Base-by-base conservation (phyloP, 2,888 invertebrate species). In the Pedicia rivosa region DNA sequence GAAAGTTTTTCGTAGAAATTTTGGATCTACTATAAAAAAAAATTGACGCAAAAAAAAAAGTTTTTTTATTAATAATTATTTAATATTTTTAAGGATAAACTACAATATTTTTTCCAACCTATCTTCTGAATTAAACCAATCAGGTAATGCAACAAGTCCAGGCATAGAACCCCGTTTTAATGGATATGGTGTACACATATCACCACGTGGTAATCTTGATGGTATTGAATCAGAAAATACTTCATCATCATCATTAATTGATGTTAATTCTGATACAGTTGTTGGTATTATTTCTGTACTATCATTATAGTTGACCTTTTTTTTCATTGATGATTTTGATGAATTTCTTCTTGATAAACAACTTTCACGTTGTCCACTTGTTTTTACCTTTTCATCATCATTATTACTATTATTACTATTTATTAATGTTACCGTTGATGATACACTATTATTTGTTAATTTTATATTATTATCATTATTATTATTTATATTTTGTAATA, bases 221-320 rank as follows among this genome's bases (percentile, higher is more conserved):
- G 63, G 62, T 42, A 63, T 49, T 8, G 64, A 63, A 47, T 65
- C 65, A 35, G 62, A 59, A 54, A 76, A 75, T 10, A 75, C 76
- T 44, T 76, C 75, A 50, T 76, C 75, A 47, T 74, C 74, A 42
- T 63, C 63, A n/a, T n/a, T 13, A 48, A 31, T 42, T 37, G 48
- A 42, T 31, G 48, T 47, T 38, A 50, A 43, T 12, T 54, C 53
- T 10, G 8, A 10, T 24, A 24, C 4, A 25, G 57, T 52, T 36
- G 57, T 50, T 42, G 56, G 56, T 43, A 59, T 61, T 37, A 57
- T 56, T 49, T 59, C 59, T 5, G 55, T 53, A 36, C 52, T 53
- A 35, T 52, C 56, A 45, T 53, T 60, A 19, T 57, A 61, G 47
- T 59, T 59, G 36, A 59, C 60, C 47, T 54, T 57, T 48, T 61